Conservation (phyloP, 2,113 vertebrate genomes). For the Lontra canadensis region DNA sequence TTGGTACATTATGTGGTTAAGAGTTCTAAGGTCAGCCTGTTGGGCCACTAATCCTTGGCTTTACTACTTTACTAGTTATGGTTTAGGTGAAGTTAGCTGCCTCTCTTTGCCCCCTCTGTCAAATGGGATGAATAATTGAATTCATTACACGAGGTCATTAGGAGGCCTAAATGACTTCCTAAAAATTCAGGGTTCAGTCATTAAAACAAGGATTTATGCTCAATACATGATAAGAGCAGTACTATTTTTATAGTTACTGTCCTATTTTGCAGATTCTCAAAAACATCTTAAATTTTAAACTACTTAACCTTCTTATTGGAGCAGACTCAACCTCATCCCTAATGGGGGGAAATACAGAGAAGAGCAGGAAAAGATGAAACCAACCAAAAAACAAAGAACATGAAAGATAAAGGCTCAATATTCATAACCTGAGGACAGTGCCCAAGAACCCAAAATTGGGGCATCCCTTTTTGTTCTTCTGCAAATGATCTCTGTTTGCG, state of each 20-base stretch:
- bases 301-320: neutral
- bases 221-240: neutral
- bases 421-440: neutral
- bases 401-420: neutral
- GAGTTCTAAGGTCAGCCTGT: neutral
- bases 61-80: neutral
- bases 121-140: neutral
- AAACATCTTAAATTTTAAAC: conserved; percentile 20
- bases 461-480: neutral
- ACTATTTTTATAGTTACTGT: neutral
- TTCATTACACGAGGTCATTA: neutral
- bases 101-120: neutral
- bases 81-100: neutral
- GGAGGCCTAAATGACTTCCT: neutral
- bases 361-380: neutral
- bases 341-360: neutral
- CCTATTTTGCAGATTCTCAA: neutral
- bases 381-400: neutral
- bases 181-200: conserved; percentile 17
- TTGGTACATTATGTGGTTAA: neutral
- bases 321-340: neutral
- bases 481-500: neutral
- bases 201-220: neutral
- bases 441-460: neutral
- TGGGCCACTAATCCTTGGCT: neutral